Evolutionary conservation across 2,797 vertebrate species (phyloP).

Genomic region (Cryptoblepharus egeriae): DNA sequence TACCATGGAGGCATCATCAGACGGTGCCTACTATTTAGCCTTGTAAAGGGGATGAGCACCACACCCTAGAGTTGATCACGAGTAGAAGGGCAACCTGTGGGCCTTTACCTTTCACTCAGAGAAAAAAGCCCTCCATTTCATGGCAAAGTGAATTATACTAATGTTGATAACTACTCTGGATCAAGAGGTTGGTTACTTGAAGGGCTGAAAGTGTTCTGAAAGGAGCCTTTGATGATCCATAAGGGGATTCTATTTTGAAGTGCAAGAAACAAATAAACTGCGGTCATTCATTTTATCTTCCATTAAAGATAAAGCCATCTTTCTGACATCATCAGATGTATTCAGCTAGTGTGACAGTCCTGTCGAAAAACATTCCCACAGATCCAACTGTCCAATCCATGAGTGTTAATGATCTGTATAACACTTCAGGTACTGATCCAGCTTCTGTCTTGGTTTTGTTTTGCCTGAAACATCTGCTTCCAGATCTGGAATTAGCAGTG

Average conservation of each 20-base stretch:
- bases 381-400: rapidly evolving
- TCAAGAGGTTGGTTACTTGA: neutral
- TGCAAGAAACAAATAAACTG: neutral
- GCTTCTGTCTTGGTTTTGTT: slow-evolving; percentile 8
- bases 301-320: neutral
- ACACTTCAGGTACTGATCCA: neutral
- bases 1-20: no score
- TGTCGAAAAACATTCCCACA: neutral
- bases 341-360: neutral
- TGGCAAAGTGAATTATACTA: no score
- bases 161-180: neutral
- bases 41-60: no score
- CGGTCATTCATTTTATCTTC: rapidly evolving
- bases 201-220: neutral
- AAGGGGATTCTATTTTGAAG: neutral
- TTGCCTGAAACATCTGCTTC: neutral
- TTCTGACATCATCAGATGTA: neutral
- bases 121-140: no score
- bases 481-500: neutral
- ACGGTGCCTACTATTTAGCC: no score
- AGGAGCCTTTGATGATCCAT: neutral
- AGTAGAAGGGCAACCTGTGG: no score
- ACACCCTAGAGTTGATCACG: no score
- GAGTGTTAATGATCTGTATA: neutral
- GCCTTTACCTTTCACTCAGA: no score